Evolutionary conservation across 1,140 invertebrate species (phyloP), one percentile per base, ranked within the genome.

Genomic region (Palaemon carinicauda): DNA sequence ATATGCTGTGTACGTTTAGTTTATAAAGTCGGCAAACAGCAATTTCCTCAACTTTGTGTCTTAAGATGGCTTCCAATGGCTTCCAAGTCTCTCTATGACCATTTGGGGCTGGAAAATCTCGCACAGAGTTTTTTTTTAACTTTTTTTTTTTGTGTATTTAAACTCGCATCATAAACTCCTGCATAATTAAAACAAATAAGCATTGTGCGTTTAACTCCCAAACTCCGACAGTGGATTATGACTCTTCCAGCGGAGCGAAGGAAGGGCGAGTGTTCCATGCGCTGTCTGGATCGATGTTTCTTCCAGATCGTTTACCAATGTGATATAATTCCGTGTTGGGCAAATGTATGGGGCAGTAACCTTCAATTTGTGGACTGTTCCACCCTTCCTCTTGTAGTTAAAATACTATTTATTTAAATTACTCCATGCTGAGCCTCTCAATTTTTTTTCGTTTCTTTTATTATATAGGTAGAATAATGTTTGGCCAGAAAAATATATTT

Each of bases 131-230:
- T n/a, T 69, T n/a, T n/a, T n/a, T n/a, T n/a, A n/a, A n/a, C n/a
- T n/a, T n/a, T n/a, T n/a, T n/a, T n/a, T n/a, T n/a, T 77, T 71
- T 79, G 75, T 71, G 71, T 85, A 78, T 85, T 85, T 60, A 79
- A 85, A 79, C 75, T 80, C 83, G 54, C 56, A 53, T 85, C 83
- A 85, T 85, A 85, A 85, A 85, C 52, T 79, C 83, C 15, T 21
- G 56, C 33, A 85, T 85, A 85, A 85, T 85, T 85, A 85, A 85
- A 85, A 85, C 83, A 85, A 85, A 78, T 85, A 85, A 85, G 83
- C 75, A 85, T 65, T 85, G 83, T 56, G 75, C 78, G 53, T 79
- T 52, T 15, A 17, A 12, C 33, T 24, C 21, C 31, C 10, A 60
- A 50, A 41, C 10, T 14, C 1, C 12, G 29, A 12, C 29, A 51